Evolutionary conservation across 1,140 invertebrate genomes (phyloP), one percentile per base, ranked within the genome.

Genomic region (Neodiprion virginianus): DNA sequence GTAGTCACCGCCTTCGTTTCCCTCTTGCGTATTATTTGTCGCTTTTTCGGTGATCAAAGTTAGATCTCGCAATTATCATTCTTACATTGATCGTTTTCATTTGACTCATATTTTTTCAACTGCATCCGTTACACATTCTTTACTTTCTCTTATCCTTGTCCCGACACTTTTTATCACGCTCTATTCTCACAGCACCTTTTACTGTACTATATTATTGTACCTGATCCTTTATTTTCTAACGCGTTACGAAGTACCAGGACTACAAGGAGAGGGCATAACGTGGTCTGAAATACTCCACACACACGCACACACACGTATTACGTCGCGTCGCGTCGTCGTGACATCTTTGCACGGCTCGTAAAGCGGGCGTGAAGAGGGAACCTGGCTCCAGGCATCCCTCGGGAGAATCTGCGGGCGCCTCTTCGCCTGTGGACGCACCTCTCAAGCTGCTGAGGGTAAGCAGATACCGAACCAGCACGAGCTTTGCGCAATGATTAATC

Each of bases 1-100:
- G 68, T 48, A 23, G 11, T 72, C 66, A 28, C 7, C 12, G 49
- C 73, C 61, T 65, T 67, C 66, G 71, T 74, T 28, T 71, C 23
- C 53, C 48, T 61, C 70, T 70, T 47, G 48, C 14, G 40, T 67
- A 71, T 70, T 74, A 69, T 47, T 49, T 66, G 2, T 11, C 17
- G 40, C 17, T 74, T 17, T 17, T 61, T 53, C 47, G 21, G 66
- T 48, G 53, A 61, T 4, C 8, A 17, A 61, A 61, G 53, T 61
- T 61, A 61, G 5, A 61, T 17, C 28, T 40, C 2, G 5, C 5
- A 40, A 40, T 40, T 40, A 40, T 40, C 28, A 40, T 40, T 40
- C 5, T 40, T 5, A 40, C 28, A 40, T 40, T 1, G 2, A 5
- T 40, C 1, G 5, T 40, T 40, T 40, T 40, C 71, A 47, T 73